These are phyloP conservation scores for Chionomys nivalis DNA, from an alignment of 2,113 vertebrate species.

Conservation along the genomic window DNA sequence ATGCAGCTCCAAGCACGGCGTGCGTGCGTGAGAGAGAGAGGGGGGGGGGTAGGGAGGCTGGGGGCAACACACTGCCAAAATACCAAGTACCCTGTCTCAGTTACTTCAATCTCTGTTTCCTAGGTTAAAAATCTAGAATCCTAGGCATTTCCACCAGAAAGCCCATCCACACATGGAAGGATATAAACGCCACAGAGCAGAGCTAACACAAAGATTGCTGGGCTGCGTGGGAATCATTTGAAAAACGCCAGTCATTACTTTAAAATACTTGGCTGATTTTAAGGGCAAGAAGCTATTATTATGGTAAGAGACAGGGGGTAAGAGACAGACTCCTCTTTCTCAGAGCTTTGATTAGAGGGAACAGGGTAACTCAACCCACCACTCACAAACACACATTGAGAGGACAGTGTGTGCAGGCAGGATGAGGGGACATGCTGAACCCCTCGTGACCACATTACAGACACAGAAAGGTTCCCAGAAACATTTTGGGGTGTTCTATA, in stretches of 20 bases:
- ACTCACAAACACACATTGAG: background rate
- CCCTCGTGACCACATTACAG: background rate
- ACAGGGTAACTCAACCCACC: background rate
- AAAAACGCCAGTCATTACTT: background rate
- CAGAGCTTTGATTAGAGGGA: background rate
- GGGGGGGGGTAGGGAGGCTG: too few relatives aligned
- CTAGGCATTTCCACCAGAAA: background rate
- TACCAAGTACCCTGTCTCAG: background rate
- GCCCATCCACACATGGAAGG: background rate
- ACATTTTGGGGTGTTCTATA: too few relatives aligned
- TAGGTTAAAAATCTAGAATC: background rate
- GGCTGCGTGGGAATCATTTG: background rate
- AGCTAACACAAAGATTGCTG: background rate
- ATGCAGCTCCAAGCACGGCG: background rate
- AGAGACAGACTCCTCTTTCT: background rate
- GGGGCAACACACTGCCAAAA: too few relatives aligned
- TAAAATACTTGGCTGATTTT: background rate
- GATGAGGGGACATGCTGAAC: background rate
- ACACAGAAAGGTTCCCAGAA: fast-evolving
- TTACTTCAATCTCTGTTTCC: background rate
- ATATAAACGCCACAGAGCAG: background rate
- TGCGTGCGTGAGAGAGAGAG: too few relatives aligned
- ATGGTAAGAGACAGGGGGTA: background rate
- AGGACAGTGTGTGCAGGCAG: background rate
- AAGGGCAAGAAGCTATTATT: background rate